These are phyloP conservation scores for Druon quercuslanigerum DNA, from an alignment of 1,140 invertebrate genomes.

Conservation along the genomic window DNA sequence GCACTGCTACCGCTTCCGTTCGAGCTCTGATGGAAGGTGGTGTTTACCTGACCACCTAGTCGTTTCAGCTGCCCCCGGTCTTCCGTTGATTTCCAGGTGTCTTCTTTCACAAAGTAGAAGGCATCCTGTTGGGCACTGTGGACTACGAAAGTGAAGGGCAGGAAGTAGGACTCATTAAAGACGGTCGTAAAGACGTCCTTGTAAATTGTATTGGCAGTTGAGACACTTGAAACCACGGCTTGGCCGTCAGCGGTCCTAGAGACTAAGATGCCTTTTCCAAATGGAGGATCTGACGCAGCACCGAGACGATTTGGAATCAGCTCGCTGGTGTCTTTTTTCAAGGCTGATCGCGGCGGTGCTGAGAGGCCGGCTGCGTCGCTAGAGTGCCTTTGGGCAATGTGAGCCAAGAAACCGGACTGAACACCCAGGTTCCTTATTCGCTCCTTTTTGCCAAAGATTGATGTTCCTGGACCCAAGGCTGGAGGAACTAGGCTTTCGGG, in stretches of 20 bases:
- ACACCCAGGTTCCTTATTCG: slow-evolving; percentile 77
- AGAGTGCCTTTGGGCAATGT: slow-evolving; percentile 84
- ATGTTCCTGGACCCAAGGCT: slow-evolving; percentile 76
- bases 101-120: slow-evolving; percentile 96
- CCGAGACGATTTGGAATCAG: slow-evolving; percentile 83
- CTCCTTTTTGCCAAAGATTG: slow-evolving; percentile 78
- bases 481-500: slow-evolving; percentile 79
- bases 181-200: slow-evolving; percentile 95
- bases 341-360: slow-evolving; percentile 83
- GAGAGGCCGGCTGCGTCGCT: slow-evolving; percentile 83
- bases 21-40: slow-evolving; percentile 92
- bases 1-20: slow-evolving; percentile 79
- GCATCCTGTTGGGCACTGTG: slow-evolving; percentile 93
- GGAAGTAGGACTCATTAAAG: slow-evolving; percentile 91
- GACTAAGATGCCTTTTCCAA: slow-evolving; percentile 93
- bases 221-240: slow-evolving; percentile 90
- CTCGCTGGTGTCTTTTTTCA: slow-evolving; percentile 84
- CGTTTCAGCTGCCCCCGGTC: slow-evolving; percentile 92
- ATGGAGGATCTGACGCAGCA: slow-evolving; percentile 88
- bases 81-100: slow-evolving; percentile 89
- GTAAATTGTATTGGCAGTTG: slow-evolving; percentile 90
- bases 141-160: slow-evolving; percentile 92
- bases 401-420: slow-evolving; percentile 87
- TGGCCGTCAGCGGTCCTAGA: slow-evolving; percentile 86
- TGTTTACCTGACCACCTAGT: slow-evolving; percentile 92